Evolutionary conservation across 2,888 invertebrate genomes (phyloP), one percentile per base, ranked within the genome.

Genomic region (Chironomus tentans): DNA sequence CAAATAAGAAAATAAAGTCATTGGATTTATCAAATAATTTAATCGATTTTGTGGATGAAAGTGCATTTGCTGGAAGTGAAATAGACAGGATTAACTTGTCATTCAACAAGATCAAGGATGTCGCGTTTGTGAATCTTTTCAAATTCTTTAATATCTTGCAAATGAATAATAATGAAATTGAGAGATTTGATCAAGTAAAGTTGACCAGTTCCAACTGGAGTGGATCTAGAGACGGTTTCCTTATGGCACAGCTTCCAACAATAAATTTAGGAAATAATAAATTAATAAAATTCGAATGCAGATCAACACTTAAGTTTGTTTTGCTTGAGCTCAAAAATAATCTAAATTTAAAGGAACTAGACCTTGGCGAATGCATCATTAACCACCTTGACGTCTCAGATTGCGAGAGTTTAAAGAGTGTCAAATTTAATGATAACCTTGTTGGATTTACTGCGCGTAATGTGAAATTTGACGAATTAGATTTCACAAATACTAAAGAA

Each of bases 71-170:
- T 18, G 62, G 18, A 18, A 15, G 56, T 15, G 15, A 24, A n/a
- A 72, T 72, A 13, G 72, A 72, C 13, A 72, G 28, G 10, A 62
- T 72, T 12, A 46, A 72, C 28, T 28, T 72, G 10, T 61, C 72
- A 38, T 72, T 72, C 18, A 72, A 72, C 21, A 61, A 56, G 38
- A 5, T 72, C 7, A 72, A 72, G 15, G 28, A 61, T 12, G 28
- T 38, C 6, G 28, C 7, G 4, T 72, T 72, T n/a, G 12, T 38
- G 4, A 72, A 21, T 18, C 4, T 10, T 4, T 62, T 72, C 2
- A 61, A 62, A 18, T 61, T 15, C 21, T 72, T 72, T 13, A 38
- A 28, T 28, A 1, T 18, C 4, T 15, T 72, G 56, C 21, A 61
- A 62, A 13, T 72, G 24, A 61, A 62, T 21, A 62, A 72, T 18